Percentiles rank a stretch among this genome's conserved stretches.
Conservation (phyloP, 1,140 invertebrate genomes). For the Aphelinus certus region DNA sequence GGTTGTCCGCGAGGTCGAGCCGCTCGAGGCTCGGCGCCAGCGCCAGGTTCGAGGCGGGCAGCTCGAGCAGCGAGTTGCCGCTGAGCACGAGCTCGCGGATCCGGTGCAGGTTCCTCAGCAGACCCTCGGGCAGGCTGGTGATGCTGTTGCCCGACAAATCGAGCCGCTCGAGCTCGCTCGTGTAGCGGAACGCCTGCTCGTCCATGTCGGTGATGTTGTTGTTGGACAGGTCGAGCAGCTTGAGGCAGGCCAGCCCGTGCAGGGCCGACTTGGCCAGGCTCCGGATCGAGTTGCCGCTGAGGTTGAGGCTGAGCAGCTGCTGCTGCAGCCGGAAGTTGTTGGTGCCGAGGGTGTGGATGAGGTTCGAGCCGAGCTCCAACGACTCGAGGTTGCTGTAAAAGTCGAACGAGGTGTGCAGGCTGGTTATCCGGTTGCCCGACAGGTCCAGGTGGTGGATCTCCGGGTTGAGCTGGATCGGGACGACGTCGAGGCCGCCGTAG, state of each 20-base stretch:
- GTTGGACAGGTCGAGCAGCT: slow-evolving; percentile 76
- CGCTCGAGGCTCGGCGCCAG: slow-evolving; percentile 72
- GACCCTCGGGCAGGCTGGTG: slow-evolving; percentile 74
- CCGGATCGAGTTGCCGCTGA: slow-evolving; percentile 79
- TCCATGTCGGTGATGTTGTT: slow-evolving; percentile 82
- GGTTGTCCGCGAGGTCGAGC: slow-evolving; percentile 77
- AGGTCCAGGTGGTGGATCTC: slow-evolving; percentile 81
- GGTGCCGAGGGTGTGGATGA: slow-evolving; percentile 78
- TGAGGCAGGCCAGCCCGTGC: slow-evolving; percentile 75
- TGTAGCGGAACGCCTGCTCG: slow-evolving; percentile 75
- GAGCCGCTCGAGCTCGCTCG: slow-evolving; percentile 76
- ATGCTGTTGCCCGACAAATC: slow-evolving; percentile 81
- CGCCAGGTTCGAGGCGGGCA: slow-evolving; percentile 75
- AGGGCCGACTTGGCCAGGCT: slow-evolving; percentile 78
- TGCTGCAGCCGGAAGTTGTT: slow-evolving; percentile 82
- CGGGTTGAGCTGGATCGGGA: slow-evolving; percentile 89
- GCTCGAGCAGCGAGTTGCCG: slow-evolving; percentile 80
- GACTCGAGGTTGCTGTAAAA: slow-evolving; percentile 83
- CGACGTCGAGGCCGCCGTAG: slow-evolving; percentile 79
- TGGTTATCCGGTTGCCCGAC: slow-evolving; percentile 77
- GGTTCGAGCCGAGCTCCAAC: slow-evolving; percentile 84
- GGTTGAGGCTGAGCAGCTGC: slow-evolving; percentile 76
- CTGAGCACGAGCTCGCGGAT: slow-evolving; percentile 76
- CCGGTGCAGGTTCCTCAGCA: slow-evolving; percentile 76
- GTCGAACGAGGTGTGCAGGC: slow-evolving; percentile 76